Base-by-base conservation (phyloP, 2,888 invertebrate genomes). In the Agriotes lineatus region DNA sequence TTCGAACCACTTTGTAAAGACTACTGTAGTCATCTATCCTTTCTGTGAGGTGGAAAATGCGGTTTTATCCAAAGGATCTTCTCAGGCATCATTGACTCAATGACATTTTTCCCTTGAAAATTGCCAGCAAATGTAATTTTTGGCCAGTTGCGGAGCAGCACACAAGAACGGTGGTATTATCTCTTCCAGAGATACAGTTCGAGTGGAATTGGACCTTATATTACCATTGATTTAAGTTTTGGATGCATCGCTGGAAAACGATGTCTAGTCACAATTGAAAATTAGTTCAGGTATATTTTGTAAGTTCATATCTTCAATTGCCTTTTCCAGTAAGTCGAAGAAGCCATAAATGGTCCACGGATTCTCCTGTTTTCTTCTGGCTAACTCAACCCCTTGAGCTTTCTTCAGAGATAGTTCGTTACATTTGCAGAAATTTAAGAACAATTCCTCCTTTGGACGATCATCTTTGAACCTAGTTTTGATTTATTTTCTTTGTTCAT, bases 41-140 rank as follows among this genome's bases (percentile, higher is more conserved):
- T 14, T 10, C 9, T 19, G 9, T 1, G 45, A 6, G 1, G 45
- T 14, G 1, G 45, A 9, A 20, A 12, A 45, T 4, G 20, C 19
- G 2, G 45, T 19, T n/a, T 44, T 44, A 10, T 44, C 9, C 16
- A 6, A 6, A 3, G 6, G 7, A 44, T 44, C n/a, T 14, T 1
- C 14, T 12, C 19, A 19, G 19, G 18, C 18, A n/a, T n/a, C n/a
- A 1, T 12, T 12, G 2, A 14, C 2, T 1, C 14, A 39, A 39
- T 12, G 1, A 39, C 16, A 12, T 12, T 77, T 73, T 71, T 76
- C 78, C 14, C 74, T 62, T 77, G 69, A 52, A 63, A 71, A 37
- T 70, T 18, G 65, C 59, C 18, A 68, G 33, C 7, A 70, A 69
- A 9, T 72, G 70, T 7, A 50, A 2, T 33, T 74, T 72, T 9